Base-by-base conservation (phyloP, 2,797 vertebrate genomes). In the Brachymystax lenok region DNA sequence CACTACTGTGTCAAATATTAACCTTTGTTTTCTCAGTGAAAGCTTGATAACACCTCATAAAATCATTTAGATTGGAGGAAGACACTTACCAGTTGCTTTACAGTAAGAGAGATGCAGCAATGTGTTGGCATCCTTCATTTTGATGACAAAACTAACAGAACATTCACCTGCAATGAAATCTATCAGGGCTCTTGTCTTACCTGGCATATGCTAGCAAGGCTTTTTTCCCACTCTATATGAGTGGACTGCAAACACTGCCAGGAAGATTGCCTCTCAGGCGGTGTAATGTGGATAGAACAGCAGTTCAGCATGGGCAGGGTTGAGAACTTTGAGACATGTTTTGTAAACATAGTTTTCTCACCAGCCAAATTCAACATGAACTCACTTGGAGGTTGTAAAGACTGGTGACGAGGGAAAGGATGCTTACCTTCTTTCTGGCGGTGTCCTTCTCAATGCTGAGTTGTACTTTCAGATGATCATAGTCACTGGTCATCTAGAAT, bases 41-140 rank as follows among this genome's bases (percentile, higher is more conserved):
- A 75, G 17, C 50, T 77, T 83, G 40, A 46, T 92, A 89, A 88
- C 54, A 83, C 64, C 76, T 82, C 87, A 92, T 94, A 93, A 90
- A 85, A 78, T 78, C 69, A 85, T 90, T 88, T 77, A 85, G 74
- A 77, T 46, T 59, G 50, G 24, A 24, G 24, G 24, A 24, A 24
- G 24, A 24, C 83, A 83, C 90, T 89, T 73, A 82, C 80, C 90
- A 94, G 91, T 87, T 90, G 84, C 85, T 88, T 89, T 88, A 85
- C 67, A 74, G 79, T 78, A 79, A 77, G 70, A 83, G 52, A 74
- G 61, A 74, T 66, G 72, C 40, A 13, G 66, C 74, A 78, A 78
- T 88, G 85, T 86, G 75, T 84, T 87, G 88, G 89, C 88, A 92
- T 92, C 83, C 81, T 84, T 84, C 28, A 83, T 50, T 77, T 74